Evolutionary conservation across 1,140 invertebrate genomes (phyloP), one percentile per base, ranked within the genome.

Genomic region (Brevipalpus yothersi): DNA sequence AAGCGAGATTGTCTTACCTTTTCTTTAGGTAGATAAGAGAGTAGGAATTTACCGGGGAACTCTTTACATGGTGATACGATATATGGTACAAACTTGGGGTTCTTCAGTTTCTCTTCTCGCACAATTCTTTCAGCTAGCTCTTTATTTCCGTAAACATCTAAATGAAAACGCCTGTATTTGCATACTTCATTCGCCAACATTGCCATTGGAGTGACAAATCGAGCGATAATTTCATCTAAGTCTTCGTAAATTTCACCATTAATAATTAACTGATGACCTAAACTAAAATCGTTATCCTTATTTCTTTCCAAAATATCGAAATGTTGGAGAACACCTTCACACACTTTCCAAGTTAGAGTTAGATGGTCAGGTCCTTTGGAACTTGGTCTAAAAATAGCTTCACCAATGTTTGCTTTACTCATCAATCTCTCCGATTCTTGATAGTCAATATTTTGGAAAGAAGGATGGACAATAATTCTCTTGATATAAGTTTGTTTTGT

Each of bases 311-410:
- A 73, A 0, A 99, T 81, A 69, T 95, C 90, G 58, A 98, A 90
- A 69, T 98, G 92, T 69, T 96, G 90, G 68, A 86, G 86, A 60
- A 98, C 84, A 15, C 82, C 82, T 55, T 95, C 87, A 5, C 84
- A 78, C 0, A 99, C 91, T 72, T 98, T 98, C 94, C 93, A 99
- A 0, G 93, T 96, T 0, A 95, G 86, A 0, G 93, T 97, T 53
- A 99, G 72, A 71, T 96, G 91, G 71, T 98, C 87, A 2, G 81
- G 79, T 49, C 91, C 92, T 76, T 94, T 93, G 71, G 89, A 94
- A 53, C 90, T 95, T 2, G 95, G 95, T 51, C 95, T 75, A 41
- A 99, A 80, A 21, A 99, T 86, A 2, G 87, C 88, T 68, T 98
- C 94, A 8, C 94, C 94, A 72, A 94, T 88, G 64, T 93, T 89